phyloP scores from a whole-genome alignment of 2,113 vertebrate species.

The Hippocampus abdominalis region DNA sequence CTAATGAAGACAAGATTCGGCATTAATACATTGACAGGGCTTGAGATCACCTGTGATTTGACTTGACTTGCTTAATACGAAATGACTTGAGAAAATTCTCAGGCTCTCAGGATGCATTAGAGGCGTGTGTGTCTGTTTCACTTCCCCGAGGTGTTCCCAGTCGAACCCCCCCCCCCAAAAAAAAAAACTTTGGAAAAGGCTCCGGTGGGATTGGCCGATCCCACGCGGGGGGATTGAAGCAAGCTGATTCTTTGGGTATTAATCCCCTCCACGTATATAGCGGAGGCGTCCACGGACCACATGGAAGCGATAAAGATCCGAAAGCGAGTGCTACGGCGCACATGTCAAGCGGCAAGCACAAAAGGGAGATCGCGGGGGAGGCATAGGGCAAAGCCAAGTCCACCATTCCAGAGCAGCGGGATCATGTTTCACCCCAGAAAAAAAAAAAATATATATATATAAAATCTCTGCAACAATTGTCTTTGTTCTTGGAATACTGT shows the following conservation, averaged over 20 bases:
- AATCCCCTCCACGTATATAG: not conserved
- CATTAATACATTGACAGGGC: not conserved
- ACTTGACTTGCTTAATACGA: not conserved
- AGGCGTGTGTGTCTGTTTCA: not conserved
- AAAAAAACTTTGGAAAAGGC: not conserved
- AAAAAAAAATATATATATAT: not conserved
- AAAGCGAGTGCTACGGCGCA: not conserved
- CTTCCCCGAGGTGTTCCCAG: not conserved
- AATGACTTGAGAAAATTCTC: not conserved
- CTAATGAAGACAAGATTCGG: not conserved
- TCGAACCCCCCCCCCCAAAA: no score
- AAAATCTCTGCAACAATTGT: not conserved
- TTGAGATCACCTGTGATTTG: not conserved
- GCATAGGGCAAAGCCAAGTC: conserved; percentile 5
- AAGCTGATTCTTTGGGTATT: not conserved
- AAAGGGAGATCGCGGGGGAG: conserved; percentile 10
- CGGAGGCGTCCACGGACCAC: not conserved
- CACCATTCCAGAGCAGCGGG: not conserved
- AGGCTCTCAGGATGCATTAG: not conserved
- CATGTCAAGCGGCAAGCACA: conserved; percentile 4
- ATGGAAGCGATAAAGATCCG: conserved; percentile 7
- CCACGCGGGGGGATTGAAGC: not conserved
- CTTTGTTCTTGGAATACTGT: not conserved
- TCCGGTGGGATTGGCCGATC: not conserved
- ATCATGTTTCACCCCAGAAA: not conserved